A percentile compares a stretch with the other conserved stretches of the same genome.
Conservation (phyloP, 2,797 vertebrate species). For the Crenichthys baileyi region DNA sequence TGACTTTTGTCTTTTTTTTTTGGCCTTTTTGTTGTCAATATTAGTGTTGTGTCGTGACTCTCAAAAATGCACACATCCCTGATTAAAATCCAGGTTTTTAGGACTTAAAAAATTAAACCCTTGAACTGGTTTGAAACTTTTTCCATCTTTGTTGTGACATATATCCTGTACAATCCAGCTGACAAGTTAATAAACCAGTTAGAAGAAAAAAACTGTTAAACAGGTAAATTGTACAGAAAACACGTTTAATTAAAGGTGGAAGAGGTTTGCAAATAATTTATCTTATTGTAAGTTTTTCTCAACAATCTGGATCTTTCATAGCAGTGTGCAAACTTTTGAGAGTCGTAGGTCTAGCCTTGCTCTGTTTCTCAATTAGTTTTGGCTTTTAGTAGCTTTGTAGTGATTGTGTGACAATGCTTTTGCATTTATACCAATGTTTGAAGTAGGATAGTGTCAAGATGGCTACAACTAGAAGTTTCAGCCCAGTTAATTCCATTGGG, state of each 20-base stretch:
- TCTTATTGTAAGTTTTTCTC: neutral
- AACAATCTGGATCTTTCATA: neutral
- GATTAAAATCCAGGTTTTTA: neutral
- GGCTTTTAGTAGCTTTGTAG: slow-evolving; percentile 43
- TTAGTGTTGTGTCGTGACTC: slow-evolving; percentile 23
- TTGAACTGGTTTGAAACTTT: neutral
- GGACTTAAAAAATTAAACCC: neutral
- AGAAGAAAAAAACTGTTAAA: neutral
- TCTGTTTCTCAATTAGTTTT: slow-evolving; percentile 29
- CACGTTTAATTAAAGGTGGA: neutral
- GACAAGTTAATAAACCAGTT: neutral
- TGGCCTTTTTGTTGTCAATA: slow-evolving; percentile 15
- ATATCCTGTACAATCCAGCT: neutral
- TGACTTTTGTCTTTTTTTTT: slow-evolving; percentile 15
- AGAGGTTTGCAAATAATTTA: neutral
- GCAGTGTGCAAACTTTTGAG: neutral
- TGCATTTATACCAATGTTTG: slow-evolving; percentile 3
- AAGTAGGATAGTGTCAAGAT: slow-evolving; percentile 12
- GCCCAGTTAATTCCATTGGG: neutral
- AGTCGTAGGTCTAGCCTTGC: neutral
- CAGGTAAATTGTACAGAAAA: neutral
- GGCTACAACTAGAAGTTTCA: slow-evolving; percentile 8
- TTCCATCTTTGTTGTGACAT: neutral
- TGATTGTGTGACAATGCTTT: slow-evolving; percentile 51
- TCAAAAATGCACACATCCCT: slow-evolving; percentile 10